phyloP scores from a whole-genome alignment of 2,113 vertebrate genomes.

The Gopherus flavomarginatus region DNA sequence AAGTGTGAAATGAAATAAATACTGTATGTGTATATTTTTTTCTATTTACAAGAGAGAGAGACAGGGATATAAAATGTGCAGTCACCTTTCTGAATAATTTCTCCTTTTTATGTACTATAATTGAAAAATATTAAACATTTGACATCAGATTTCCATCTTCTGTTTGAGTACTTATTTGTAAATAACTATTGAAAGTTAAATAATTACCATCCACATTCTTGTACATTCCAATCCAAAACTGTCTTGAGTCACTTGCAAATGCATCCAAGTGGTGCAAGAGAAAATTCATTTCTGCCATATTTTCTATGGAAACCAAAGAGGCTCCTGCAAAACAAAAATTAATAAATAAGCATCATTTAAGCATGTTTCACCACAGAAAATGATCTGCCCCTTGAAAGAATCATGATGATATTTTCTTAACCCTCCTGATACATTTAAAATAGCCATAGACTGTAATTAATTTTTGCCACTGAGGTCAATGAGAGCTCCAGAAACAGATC shows the following conservation, averaged over 20 bases:
- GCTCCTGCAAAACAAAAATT: slow-evolving; percentile 76
- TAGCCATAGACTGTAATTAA: not conserved
- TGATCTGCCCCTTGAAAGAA: not conserved
- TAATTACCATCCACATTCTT: slow-evolving; percentile 88
- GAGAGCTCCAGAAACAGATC: not conserved
- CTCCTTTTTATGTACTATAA: not conserved
- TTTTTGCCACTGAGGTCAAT: not conserved
- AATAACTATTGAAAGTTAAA: not conserved
- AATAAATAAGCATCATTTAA: not conserved
- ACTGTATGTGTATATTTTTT: not conserved
- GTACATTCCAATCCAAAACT: slow-evolving; percentile 93
- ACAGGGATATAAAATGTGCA: not conserved
- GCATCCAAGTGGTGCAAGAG: slow-evolving; percentile 83
- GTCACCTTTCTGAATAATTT: not conserved
- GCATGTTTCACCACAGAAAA: not conserved
- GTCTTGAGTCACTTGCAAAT: slow-evolving; percentile 76
- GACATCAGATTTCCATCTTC: not conserved
- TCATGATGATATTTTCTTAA: not conserved
- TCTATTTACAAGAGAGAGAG: not conserved
- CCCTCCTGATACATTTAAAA: not conserved
- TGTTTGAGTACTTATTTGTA: not conserved
- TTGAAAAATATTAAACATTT: not conserved
- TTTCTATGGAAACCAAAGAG: slow-evolving; percentile 87
- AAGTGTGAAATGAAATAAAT: not conserved
- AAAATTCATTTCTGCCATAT: slow-evolving; percentile 84